Conservation (phyloP, 2,797 vertebrate species). For the Poeciliopsis turneri region DNA sequence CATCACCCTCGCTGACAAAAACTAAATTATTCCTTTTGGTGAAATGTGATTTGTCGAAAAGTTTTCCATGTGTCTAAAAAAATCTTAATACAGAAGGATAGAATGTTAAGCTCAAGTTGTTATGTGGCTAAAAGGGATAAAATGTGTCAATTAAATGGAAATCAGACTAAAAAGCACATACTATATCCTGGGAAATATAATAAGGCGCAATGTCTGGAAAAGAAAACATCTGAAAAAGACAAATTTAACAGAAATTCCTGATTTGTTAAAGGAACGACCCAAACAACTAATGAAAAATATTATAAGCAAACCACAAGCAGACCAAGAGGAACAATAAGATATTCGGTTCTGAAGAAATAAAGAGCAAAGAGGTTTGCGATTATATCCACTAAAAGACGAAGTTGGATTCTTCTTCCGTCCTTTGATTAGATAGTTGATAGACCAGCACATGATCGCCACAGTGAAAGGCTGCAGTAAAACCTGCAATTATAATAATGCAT, state of each 20-base stretch:
- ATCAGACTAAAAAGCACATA: background rate
- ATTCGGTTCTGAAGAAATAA: background rate
- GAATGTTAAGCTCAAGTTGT: background rate
- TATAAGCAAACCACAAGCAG: background rate
- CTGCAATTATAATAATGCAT: background rate
- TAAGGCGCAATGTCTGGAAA: background rate
- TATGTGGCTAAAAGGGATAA: background rate
- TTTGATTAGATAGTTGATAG: background rate
- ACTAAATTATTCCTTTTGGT: background rate
- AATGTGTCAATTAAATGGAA: background rate
- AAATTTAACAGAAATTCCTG: background rate
- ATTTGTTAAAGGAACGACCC: too few species aligned
- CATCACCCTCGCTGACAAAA: background rate
- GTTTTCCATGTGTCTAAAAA: background rate
- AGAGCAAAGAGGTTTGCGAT: background rate
- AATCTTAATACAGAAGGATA: background rate
- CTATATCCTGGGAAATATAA: background rate
- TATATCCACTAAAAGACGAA: background rate
- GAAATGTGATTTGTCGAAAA: background rate
- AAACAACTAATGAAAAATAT: background rate
- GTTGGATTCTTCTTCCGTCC: background rate
- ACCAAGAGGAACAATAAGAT: background rate
- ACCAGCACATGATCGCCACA: background rate
- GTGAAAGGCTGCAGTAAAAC: background rate
- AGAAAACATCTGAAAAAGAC: background rate